Conservation (phyloP, 2,797 vertebrate species). For the Coregonus sp. region DNA sequence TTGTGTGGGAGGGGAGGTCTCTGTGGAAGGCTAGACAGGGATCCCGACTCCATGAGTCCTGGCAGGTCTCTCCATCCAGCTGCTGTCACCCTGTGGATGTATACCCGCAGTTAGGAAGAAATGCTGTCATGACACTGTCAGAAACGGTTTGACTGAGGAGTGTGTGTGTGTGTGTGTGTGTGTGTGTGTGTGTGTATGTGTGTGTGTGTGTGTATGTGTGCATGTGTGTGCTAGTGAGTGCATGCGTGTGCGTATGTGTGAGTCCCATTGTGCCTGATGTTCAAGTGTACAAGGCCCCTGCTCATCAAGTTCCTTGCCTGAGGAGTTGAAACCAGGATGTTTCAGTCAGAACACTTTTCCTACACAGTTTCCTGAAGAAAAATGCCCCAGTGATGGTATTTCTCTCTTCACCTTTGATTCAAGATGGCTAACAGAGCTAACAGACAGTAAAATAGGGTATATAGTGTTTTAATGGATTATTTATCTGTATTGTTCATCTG, state of each 20-base stretch:
- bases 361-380: not conserved
- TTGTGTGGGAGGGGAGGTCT: constrained; percentile 53
- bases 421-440: not conserved
- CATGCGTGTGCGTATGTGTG: no score
- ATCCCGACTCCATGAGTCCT: constrained; percentile 62
- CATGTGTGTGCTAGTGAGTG: not conserved
- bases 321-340: not conserved
- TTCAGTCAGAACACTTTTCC: not conserved
- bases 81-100: constrained; percentile 59
- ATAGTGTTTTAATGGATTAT: no score
- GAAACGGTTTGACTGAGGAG: constrained; percentile 17
- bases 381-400: not conserved
- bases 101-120: constrained; percentile 60
- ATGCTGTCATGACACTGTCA: constrained; percentile 66
- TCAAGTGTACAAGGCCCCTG: not conserved
- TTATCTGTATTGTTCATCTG: no score
- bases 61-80: constrained; percentile 53
- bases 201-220: not conserved
- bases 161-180: not conserved
- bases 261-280: constrained; percentile 16
- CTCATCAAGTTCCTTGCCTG: not conserved
- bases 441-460: not conserved
- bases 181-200: constrained; percentile 2
- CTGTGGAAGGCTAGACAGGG: constrained; percentile 53
- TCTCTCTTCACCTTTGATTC: not conserved